Evolutionary conservation across 2,113 vertebrate genomes (phyloP), one percentile per base, ranked within the genome.

Genomic region (Cryptoleucopteryx plumbea): DNA sequence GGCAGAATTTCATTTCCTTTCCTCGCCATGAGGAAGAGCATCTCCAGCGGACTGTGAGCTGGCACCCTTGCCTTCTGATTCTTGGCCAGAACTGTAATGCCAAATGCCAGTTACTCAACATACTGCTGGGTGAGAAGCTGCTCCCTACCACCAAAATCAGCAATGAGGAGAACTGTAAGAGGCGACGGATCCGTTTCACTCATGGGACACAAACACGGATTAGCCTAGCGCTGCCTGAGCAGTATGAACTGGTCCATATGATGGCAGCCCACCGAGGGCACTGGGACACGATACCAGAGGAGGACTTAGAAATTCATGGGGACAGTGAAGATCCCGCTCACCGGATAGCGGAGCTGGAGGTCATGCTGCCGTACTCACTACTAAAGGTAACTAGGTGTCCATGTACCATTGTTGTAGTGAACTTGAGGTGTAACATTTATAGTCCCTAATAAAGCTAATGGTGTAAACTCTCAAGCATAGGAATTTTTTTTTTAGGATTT

Each of bases 181-280:
- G 99, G 59, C 98, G 99, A 36, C 99, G 99, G 59, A 97, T 99
- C 68, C 99, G 98, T 61, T 99, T 99, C 94, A 99, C 99, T 2
- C 98, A 99, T 5, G 99, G 99, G 16, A 97, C 98, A 0, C 99
- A 98, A 89, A 99, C 99, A 0, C 98, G 98, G 26, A 94, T 99
- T 40, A 99, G 99, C 95, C 92, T 99, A 90, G 99, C 99, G 0
- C 98, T 99, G 79, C 99, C 99, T 0, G 99, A 98, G 78, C 99
- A 99, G 93, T 99, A 99, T 25, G 99, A 99, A 97, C 98, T 99
- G 74, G 99, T 99, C 40, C 99, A 99, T 86, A 98, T 98, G 82
- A 97, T 99, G 95, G 99, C 97, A 7, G 99, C 99, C 3, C 99
- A 99, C 97, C 97, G 98, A 34, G 98, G 99, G 13, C 98, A 98